Conservation (phyloP, 2,797 vertebrate genomes). For the Bryconaethiops microstoma region DNA sequence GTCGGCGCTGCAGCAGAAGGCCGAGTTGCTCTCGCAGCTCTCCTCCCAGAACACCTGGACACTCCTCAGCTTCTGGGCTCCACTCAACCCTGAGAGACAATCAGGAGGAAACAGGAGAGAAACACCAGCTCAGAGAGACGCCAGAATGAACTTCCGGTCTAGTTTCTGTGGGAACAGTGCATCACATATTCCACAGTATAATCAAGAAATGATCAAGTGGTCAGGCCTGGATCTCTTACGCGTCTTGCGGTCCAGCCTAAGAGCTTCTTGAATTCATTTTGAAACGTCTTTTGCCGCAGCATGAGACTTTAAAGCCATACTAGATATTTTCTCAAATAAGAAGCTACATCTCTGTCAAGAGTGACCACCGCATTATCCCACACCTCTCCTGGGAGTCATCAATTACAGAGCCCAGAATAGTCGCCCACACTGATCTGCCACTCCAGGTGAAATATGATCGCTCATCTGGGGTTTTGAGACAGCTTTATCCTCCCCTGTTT, state of each 20-base stretch:
- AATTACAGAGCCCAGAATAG: not conserved
- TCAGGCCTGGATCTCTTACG: no score
- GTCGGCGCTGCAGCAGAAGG: conserved; percentile 79
- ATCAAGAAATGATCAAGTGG: no score
- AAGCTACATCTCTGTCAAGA: not conserved
- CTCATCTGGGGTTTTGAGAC: not conserved
- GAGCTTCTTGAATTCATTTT: no score
- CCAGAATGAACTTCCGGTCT: not conserved
- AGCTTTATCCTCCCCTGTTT: not conserved
- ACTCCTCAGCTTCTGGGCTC: conserved; percentile 77
- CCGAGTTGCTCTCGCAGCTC: conserved; percentile 71
- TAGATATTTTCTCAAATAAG: not conserved
- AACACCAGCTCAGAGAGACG: no score
- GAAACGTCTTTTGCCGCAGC: no score
- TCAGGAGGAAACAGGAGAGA: not conserved
- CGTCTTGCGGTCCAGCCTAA: no score
- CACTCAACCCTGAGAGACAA: conserved; percentile 79
- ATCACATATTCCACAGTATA: not conserved
- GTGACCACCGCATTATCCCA: no score
- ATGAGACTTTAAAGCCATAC: no score
- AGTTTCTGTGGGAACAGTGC: not conserved
- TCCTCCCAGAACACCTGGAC: conserved; percentile 86
- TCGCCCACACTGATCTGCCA: not conserved
- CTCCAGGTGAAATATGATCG: not conserved
- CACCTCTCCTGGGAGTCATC: not conserved